Conservation (phyloP, 35 echinoderm and acorn worm genomes). For the Holothuria glaberrima region DNA sequence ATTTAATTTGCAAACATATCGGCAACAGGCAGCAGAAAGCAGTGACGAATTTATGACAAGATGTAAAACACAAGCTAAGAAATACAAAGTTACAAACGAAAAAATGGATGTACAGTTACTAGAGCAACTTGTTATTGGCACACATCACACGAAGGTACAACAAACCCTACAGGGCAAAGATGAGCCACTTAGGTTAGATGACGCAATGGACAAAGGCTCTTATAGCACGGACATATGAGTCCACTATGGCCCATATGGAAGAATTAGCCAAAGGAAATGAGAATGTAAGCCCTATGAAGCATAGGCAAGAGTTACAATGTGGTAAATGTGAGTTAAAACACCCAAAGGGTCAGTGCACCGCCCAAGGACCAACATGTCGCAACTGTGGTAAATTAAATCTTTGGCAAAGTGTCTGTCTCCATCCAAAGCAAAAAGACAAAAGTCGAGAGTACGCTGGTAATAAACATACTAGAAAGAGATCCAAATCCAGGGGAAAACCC, state of each 20-base stretch:
- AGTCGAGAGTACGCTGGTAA: neutral
- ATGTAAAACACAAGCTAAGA: neutral
- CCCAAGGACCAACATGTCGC: neutral
- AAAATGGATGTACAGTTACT: no score
- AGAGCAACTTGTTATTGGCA: no score
- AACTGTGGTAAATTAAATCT: neutral
- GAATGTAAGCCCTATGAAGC: neutral
- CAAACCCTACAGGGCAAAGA: constrained; percentile 7
- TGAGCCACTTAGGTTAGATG: neutral
- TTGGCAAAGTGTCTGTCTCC: neutral
- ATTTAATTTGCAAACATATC: neutral
- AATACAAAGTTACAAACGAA: no score
- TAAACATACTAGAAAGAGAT: no score
- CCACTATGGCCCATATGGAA: neutral
- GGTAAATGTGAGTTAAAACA: neutral
- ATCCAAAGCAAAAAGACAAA: neutral
- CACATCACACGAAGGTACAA: constrained; percentile 8
- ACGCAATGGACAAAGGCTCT: neutral
- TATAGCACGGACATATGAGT: neutral
- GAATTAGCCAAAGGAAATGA: neutral
- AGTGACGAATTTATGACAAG: neutral
- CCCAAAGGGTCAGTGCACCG: neutral
- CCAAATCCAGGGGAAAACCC: no score
- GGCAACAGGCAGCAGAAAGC: neutral
- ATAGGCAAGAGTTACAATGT: neutral